These are phyloP conservation scores for Pilophorus perplexus DNA, from an alignment of 2,888 invertebrate genomes.

Conservation along the genomic window DNA sequence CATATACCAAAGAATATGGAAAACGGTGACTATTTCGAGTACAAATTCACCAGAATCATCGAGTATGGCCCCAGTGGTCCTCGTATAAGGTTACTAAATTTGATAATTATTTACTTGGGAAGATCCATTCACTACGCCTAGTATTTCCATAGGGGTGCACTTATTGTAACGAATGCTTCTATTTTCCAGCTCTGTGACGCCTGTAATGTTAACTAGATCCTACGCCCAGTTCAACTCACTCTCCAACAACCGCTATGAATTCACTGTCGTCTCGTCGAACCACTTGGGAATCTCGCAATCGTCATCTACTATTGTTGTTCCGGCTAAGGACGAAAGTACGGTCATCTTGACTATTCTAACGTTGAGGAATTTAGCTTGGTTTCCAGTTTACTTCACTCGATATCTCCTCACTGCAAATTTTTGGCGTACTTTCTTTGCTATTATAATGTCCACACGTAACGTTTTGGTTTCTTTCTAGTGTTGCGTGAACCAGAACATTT, in stretches of 20 bases:
- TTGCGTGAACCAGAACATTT: constrained; percentile 60
- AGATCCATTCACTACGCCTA: neutral
- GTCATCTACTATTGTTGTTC: constrained; percentile 62
- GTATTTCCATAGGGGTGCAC: no score
- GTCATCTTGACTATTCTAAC: no score
- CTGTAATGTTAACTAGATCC: constrained; percentile 59
- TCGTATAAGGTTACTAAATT: neutral
- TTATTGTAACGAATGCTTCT: no score
- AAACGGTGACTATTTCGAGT: constrained; percentile 73
- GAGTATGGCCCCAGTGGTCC: constrained; percentile 23
- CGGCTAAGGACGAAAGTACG: constrained; percentile 58
- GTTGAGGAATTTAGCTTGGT: no score
- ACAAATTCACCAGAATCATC: constrained; percentile 53
- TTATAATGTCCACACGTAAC: no score
- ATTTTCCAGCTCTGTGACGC: constrained; percentile 52
- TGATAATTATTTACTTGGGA: no score
- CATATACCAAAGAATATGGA: constrained; percentile 65
- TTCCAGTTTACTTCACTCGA: no score
- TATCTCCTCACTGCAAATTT: no score
- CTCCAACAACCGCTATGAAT: constrained; percentile 54
- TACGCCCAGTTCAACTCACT: constrained; percentile 62
- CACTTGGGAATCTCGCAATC: constrained; percentile 59
- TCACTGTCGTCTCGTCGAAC: constrained; percentile 64
- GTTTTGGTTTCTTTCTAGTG: no score
- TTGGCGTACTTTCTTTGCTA: no score